Base-by-base conservation (phyloP, 2,797 vertebrate genomes). In the Pseudopleuronectes americanus region DNA sequence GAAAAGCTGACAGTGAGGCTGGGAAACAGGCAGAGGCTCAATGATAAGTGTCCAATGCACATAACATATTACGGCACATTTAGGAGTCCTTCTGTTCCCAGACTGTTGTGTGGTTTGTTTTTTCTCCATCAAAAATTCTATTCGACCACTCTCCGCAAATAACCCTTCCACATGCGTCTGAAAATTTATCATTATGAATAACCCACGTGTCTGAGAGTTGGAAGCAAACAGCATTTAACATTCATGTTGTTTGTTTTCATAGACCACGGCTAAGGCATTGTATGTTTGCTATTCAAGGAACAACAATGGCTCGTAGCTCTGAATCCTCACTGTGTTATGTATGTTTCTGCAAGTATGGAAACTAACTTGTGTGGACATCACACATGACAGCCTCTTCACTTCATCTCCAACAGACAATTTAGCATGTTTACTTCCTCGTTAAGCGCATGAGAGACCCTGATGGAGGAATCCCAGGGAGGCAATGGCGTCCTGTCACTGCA, bases 361-460 rank as follows among this genome's bases (percentile, higher is more conserved):
- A 53, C 54, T 19, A 80, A 86, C 43, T 64, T 56, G 68, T 22
- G 49, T 41, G 68, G 73, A 76, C 83, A 72, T 83, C 63, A 60
- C 72, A 78, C 36, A 38, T 83, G 82, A 88, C 87, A 87, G 74
- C 73, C 77, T 76, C 76, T 79, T 56, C 75, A 53, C 84, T 86
- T 85, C 71, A 79, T 88, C 83, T 87, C 84, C 78, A 84, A 45
- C 79, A 89, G 87, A 92, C 88, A 90, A 92, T 91, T 91, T 91
- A 91, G 90, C 83, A 90, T 93, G 90, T 94, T 94, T 95, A 91
- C 91, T 83, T 92, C 90, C 89, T 91, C 79, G 87, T 94, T 93
- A 93, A 90, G 89, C 76, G 87, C 90, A 90, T 86, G 88, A 92
- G 84, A 89, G 83, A 85, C 83, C 80, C 84, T 76, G 87, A 92